These are phyloP conservation scores for Cynopterus brachyotis DNA, from an alignment of 2,113 vertebrate genomes.

Conservation along the genomic window DNA sequence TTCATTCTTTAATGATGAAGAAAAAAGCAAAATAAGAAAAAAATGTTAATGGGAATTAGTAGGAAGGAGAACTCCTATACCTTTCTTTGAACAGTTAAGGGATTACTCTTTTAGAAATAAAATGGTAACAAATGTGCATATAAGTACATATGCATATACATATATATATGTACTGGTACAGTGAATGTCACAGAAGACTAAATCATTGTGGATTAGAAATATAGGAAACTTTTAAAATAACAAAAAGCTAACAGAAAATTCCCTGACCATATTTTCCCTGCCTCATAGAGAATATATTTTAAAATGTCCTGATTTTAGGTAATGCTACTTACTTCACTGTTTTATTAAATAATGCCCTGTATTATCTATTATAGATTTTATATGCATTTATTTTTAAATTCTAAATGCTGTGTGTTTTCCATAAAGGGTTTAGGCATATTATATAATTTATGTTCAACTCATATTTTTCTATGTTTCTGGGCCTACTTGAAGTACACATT, in stretches of 20 bases:
- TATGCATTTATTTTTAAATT: background rate
- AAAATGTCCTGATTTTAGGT: background rate
- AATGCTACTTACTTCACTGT: background rate
- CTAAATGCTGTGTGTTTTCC: background rate
- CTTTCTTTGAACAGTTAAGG: background rate
- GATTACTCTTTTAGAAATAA: background rate
- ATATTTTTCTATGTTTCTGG: background rate
- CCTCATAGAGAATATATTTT: background rate
- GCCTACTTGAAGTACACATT: background rate
- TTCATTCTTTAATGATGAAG: background rate
- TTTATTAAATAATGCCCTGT: background rate
- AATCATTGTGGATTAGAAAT: background rate
- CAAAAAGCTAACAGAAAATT: background rate
- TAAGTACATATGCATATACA: no score
- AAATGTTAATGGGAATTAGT: background rate
- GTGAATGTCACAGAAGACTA: background rate
- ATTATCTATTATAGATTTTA: background rate
- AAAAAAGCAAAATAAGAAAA: background rate
- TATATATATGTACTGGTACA: background rate
- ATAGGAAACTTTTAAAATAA: background rate
- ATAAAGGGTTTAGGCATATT: background rate
- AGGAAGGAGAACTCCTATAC: background rate
- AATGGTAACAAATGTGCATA: background rate
- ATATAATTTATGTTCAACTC: background rate
- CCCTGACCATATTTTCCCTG: background rate